Base-by-base conservation (phyloP, 1,140 invertebrate species). In the Drosophila obscura region DNA sequence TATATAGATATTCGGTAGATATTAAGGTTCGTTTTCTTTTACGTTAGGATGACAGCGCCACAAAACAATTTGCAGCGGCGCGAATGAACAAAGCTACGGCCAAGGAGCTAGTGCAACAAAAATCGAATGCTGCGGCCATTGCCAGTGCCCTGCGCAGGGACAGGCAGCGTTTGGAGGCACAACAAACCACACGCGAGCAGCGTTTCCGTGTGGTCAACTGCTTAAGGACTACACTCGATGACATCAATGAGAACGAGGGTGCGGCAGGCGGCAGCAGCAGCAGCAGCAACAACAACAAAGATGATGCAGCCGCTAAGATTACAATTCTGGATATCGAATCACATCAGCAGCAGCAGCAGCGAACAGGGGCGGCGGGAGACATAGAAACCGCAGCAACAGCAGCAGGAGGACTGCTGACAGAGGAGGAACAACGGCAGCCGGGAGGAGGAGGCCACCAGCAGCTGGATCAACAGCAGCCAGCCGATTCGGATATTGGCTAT, bases 1-100 rank as follows among this genome's bases (percentile, higher is more conserved):
- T 43, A 85, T 1, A 19, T 19, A 19, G 79, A 31, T 13, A 5
- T 1, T 1, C 39, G 24, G 11, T 31, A n/a, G 2, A 15, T 9
- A 31, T 52, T n/a, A 28, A 16, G 2, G 7, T 31, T 31, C 8
- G 8, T 11, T 13, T 41, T 41, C 7, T 28, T n/a, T 50, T 5
- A 41, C 44, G 52, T 16, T 16, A 92, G 91, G 91, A 92, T 56
- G 80, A 91, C 26, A 67, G 68, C 24, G 90, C 88, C 5, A 90
- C 87, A 24, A 90, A 92, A 19, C 91, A 92, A 67, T 79, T 91
- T 45, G 90, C 92, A 3, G 89, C 92, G 4, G 91, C 93, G 48
- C 87, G 93, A 51, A 69, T 93, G 9, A 85, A 91, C 11, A 91
- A 92, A 51, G 64, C 61, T 2, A 53, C 76, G 6, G 91, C 91